Evolutionary conservation across 2,888 invertebrate species (phyloP), one percentile per base, ranked within the genome.

Genomic region (Protophormia terraenovae): DNA sequence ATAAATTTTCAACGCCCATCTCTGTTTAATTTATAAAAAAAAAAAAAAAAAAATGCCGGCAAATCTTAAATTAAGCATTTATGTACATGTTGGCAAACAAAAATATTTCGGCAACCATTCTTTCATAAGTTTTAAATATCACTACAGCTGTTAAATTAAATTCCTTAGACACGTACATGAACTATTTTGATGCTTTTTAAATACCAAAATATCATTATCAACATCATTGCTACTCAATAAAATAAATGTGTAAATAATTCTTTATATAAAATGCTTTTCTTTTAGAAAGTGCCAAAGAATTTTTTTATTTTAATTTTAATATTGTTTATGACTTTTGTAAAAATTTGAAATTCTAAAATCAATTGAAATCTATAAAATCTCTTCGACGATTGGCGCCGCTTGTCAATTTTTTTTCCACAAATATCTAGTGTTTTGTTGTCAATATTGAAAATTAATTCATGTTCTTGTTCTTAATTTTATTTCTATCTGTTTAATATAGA

Each of bases 331-430:
- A 29, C 19, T 24, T 69, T 69, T 69, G n/a, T 53, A 24, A n/a
- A 71, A 24, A 71, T 53, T 7, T n/a, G n/a, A 24, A 5, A 62
- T 19, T 53, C 35, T 14, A n/a, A 22, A 69, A 35, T 32, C 19
- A 67, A 62, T 14, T 32, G n/a, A 35, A 24, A 22, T n/a, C 16
- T 19, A 2, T 10, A 24, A 38, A 32, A 69, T 4, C 19, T n/a
- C 32, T 50, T 32, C 7, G 22, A 22, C 32, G 14, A 55, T 71
- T 71, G 69, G 69, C 69, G 69, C 69, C 69, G 10, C 22, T 71
- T 67, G 32, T 69, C 29, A 62, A 62, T 38, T 35, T 38, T 64
- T 64, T 3, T 6, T 22, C n/a, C n/a, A 16, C 24, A 3, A 32
- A 58, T 19, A 60, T 35, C 35, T 35, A 4, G 8, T 16, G 4